phyloP scores from a whole-genome alignment of 2,113 vertebrate genomes.

The Nycticryphes semicollaris region DNA sequence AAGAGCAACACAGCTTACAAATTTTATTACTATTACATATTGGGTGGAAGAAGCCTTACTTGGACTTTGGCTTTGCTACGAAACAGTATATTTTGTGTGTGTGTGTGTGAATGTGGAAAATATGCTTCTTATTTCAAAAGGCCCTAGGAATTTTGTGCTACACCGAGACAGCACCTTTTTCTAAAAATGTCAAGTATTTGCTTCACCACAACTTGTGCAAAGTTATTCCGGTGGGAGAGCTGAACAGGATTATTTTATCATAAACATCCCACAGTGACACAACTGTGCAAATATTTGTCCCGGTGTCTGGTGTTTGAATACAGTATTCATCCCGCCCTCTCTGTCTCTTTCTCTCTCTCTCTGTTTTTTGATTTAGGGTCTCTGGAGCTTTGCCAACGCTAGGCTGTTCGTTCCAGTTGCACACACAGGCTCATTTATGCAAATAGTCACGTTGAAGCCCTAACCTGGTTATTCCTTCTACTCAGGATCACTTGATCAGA shows the following conservation, averaged over 20 bases:
- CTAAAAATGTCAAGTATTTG: background rate
- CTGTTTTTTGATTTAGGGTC: background rate
- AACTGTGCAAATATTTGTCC: background rate
- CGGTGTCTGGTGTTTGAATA: background rate
- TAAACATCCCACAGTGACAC: background rate
- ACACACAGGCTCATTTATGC: background rate
- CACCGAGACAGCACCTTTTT: background rate
- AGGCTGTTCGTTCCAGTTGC: background rate
- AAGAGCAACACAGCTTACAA: background rate
- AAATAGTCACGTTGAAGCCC: background rate
- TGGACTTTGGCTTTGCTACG: background rate
- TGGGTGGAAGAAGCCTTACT: background rate
- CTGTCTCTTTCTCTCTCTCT: background rate
- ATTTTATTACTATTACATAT: background rate
- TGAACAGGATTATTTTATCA: conserved; percentile 2
- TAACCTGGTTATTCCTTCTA: conserved; percentile 15
- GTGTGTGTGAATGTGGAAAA: background rate
- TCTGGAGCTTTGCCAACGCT: background rate
- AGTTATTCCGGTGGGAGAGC: background rate
- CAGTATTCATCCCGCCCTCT: background rate
- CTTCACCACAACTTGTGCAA: background rate
- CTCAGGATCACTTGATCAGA: background rate
- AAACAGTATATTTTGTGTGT: background rate
- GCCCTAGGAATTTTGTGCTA: background rate
- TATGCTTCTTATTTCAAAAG: background rate